These are phyloP conservation scores for Doryteuthis pealeii DNA, from an alignment of 1,140 invertebrate genomes.

Conservation along the genomic window DNA sequence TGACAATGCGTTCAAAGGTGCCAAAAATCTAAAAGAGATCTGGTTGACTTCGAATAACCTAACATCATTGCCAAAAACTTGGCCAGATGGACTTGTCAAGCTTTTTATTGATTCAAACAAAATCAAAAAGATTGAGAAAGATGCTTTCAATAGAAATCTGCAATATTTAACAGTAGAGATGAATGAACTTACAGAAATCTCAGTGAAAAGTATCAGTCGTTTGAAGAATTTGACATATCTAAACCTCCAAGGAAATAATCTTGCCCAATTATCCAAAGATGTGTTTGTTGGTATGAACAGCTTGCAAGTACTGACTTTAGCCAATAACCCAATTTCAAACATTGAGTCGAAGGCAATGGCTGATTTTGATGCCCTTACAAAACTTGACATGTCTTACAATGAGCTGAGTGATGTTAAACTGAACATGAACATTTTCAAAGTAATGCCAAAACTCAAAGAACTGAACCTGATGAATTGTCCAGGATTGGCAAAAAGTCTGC, in stretches of 20 bases:
- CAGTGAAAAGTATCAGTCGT: slow-evolving; percentile 70
- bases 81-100: slow-evolving; percentile 55
- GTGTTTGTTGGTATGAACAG: slow-evolving; percentile 41
- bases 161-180: slow-evolving; percentile 62
- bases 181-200: slow-evolving; percentile 71
- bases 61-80: slow-evolving; percentile 70
- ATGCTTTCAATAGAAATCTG: slow-evolving; percentile 42
- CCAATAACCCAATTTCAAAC: slow-evolving; percentile 58
- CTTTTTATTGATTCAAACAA: slow-evolving; percentile 49
- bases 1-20: slow-evolving; percentile 80
- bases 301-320: slow-evolving; percentile 63
- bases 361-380: slow-evolving; percentile 57
- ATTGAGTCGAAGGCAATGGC: slow-evolving; percentile 53
- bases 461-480: slow-evolving; percentile 77
- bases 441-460: slow-evolving; percentile 64
- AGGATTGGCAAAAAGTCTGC: slow-evolving; percentile 68
- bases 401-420: slow-evolving; percentile 23
- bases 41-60: slow-evolving; percentile 56
- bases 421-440: slow-evolving; percentile 50
- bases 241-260: slow-evolving; percentile 47
- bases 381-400: slow-evolving; percentile 71
- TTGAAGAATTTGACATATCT: slow-evolving; percentile 73
- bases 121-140: slow-evolving; percentile 44
- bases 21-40: slow-evolving; percentile 77
- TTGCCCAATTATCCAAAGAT: slow-evolving; percentile 28